These are phyloP conservation scores for Aporophyla nigra DNA, from an alignment of 2,888 invertebrate species.

Conservation along the genomic window DNA sequence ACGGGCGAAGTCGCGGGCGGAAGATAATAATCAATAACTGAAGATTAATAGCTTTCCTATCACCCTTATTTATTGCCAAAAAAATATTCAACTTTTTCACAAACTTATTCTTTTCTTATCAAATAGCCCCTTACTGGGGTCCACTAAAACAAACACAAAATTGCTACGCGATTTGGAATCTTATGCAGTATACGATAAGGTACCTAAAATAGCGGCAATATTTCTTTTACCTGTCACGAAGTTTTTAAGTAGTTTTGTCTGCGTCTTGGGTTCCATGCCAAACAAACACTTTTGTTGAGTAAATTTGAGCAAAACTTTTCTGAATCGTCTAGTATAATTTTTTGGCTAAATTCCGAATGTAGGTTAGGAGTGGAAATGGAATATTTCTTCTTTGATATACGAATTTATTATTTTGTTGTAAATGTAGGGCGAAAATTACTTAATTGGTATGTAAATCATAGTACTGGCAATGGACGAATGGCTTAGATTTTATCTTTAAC, in stretches of 20 bases:
- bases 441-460: conserved; percentile 16
- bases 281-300: conserved; percentile 49
- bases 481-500: conserved; percentile 3
- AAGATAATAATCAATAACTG: conserved; percentile 9
- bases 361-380: conserved; percentile 6
- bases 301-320: conserved; percentile 41
- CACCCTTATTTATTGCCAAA: conserved; percentile 8
- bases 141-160: background rate
- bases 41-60: background rate
- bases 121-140: background rate
- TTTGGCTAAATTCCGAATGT: conserved; percentile 24
- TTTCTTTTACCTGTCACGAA: conserved; percentile 45
- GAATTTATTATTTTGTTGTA: background rate
- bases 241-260: conserved; percentile 57
- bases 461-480: background rate
- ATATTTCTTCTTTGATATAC: conserved; percentile 21
- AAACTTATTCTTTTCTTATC: background rate
- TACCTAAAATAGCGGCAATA: conserved; percentile 17
- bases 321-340: conserved; percentile 12
- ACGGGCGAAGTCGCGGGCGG: too few relatives aligned
- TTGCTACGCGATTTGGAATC: conserved; percentile 24
- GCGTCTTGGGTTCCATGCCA: conserved; percentile 42
- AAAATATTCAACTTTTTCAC: background rate
- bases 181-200: background rate
- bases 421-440: conserved; percentile 11